Base-by-base conservation (phyloP, 2,888 invertebrate species). In the Cyclophora punctaria region DNA sequence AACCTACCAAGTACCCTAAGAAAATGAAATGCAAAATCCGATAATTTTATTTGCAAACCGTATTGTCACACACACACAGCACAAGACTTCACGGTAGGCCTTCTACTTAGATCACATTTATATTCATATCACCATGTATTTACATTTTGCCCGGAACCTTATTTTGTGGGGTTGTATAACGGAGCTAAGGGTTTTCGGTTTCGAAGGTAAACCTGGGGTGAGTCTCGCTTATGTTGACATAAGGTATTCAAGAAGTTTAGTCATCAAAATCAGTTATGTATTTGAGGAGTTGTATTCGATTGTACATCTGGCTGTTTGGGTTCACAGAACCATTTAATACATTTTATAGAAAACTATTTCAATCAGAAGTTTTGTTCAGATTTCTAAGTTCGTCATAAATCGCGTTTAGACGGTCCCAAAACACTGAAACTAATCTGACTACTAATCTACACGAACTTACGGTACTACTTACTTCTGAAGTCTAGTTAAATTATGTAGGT, bases 41-140 rank as follows among this genome's bases (percentile, higher is more conserved):
- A 34, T 44, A 44, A 44, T 44, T 44, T 44, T 44, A 44, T 44
- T 44, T 44, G 44, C 44, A 33, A 44, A 44, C 44, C 44, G 33
- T 34, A 44, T 44, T 44, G 44, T 44, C 44, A 44, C 33, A 44
- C 6, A 44, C 20, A 44, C 44, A 53, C 46, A 47, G 48, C 37
- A 35, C 42, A 34, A 44, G 33, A 53, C 52, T 72, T 20, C 75
- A 71, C 76, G 71, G 71, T 72, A 67, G 67, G 65, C 67, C 66
- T 69, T 73, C 83, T 82, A 78, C 83, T 87, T 87, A 82, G 74
- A 78, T 67, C 66, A 67, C 83, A 85, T 87, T 87, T 87, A 83
- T 85, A 87, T 86, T 86, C 87, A 87, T 86, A 86, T 83, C 82
- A 78, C 78, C 79, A 66, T 71, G 78, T 84, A 85, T 87, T 86